These are phyloP conservation scores for Scylla paramamosain DNA, from an alignment of 1,140 invertebrate genomes.

Conservation along the genomic window DNA sequence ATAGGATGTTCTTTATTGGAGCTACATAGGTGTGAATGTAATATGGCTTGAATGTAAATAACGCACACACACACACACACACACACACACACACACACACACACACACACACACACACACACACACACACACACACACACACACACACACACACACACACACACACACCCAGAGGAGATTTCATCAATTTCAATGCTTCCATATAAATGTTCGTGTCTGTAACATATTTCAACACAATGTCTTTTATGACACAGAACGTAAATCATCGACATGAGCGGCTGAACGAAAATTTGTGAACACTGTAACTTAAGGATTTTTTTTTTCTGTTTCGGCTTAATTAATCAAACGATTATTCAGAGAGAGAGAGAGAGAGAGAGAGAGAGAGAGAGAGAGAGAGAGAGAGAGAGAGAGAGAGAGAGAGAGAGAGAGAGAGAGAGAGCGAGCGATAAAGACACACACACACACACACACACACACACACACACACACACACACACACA, in stretches of 20 bases:
- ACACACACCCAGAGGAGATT: neutral
- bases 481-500: too few species aligned
- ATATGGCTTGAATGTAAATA: too few species aligned
- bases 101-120: too few species aligned
- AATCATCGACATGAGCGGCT: neutral
- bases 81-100: too few species aligned
- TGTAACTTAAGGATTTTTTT: neutral
- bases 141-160: conserved; percentile 20
- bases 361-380: conserved; percentile 7
- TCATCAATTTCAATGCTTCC: conserved; percentile 11
- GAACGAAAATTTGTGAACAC: neutral
- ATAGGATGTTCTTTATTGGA: too few species aligned
- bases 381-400: neutral
- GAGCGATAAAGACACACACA: neutral
- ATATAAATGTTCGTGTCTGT: neutral
- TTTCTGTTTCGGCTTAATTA: neutral
- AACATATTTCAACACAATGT: conserved; percentile 21
- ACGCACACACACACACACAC: too few species aligned
- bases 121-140: conserved; percentile 1
- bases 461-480: too few species aligned
- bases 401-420: conserved; percentile 4
- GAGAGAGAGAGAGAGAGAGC: neutral
- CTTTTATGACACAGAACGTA: neutral
- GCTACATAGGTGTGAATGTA: too few species aligned
- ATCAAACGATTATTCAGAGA: neutral